These are phyloP conservation scores for Aviceda subcristata DNA, from an alignment of 2,113 vertebrate genomes.

Conservation along the genomic window DNA sequence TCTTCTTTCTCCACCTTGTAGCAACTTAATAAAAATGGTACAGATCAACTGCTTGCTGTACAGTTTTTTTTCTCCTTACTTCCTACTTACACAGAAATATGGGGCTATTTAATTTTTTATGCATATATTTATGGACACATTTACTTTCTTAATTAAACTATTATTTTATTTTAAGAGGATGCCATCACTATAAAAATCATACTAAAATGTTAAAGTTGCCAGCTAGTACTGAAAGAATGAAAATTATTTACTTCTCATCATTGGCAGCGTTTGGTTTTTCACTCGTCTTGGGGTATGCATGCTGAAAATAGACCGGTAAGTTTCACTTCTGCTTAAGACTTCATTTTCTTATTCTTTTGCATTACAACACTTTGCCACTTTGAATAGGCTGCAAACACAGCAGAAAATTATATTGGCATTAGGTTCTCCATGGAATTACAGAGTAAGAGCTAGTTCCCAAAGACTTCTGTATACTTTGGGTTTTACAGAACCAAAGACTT, in stretches of 20 bases:
- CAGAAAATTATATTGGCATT: background rate
- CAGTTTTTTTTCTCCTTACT: background rate
- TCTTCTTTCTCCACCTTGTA: background rate
- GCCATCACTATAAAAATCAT: background rate
- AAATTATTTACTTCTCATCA: background rate
- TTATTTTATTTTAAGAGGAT: slow-evolving; percentile 16
- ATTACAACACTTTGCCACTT: background rate
- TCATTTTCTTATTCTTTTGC: background rate
- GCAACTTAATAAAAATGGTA: background rate
- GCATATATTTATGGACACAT: background rate
- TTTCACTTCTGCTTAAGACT: background rate
- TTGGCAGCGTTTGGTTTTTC: background rate
- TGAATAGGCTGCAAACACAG: background rate
- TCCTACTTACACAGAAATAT: background rate
- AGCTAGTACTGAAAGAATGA: background rate
- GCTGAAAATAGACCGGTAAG: background rate
- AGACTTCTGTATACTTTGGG: background rate
- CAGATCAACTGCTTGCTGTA: background rate
- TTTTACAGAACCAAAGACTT: background rate
- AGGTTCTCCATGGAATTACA: background rate
- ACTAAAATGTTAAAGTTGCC: background rate
- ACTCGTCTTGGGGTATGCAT: background rate
- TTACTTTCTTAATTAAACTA: slow-evolving; percentile 6
- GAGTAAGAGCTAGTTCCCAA: background rate
- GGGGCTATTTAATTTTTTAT: background rate